phyloP scores from a whole-genome alignment of 2,113 vertebrate genomes.

The Cairina moschata region DNA sequence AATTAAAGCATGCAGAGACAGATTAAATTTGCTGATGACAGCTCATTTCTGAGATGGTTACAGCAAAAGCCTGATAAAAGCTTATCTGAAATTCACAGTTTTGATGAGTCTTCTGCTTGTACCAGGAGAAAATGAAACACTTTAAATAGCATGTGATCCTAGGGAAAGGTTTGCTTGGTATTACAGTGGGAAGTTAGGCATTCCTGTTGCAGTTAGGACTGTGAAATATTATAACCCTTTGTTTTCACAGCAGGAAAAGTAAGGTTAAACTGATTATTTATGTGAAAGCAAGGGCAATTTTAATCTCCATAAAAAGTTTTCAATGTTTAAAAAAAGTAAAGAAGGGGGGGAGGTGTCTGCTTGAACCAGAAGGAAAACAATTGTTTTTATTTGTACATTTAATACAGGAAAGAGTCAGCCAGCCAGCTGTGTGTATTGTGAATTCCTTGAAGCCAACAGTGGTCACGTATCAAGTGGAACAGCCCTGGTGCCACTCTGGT shows the following conservation, averaged over 20 bases:
- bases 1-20: slow-evolving; percentile 71
- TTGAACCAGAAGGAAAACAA: background rate
- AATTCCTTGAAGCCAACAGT: background rate
- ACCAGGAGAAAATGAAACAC: slow-evolving; percentile 77
- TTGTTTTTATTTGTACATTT: background rate
- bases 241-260: slow-evolving; percentile 40
- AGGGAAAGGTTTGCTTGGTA: slow-evolving; percentile 38
- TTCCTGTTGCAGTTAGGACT: slow-evolving; percentile 22
- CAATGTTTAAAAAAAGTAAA: background rate
- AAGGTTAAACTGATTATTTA: background rate
- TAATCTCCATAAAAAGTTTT: background rate
- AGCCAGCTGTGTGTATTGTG: background rate
- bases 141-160: slow-evolving; percentile 60
- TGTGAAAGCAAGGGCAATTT: slow-evolving; percentile 9
- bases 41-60: slow-evolving; percentile 77
- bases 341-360: fast-evolving
- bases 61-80: slow-evolving; percentile 72
- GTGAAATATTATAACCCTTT: slow-evolving; percentile 27
- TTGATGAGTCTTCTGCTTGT: slow-evolving; percentile 71
- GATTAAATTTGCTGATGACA: slow-evolving; percentile 78
- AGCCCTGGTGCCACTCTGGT: background rate
- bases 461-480: fast-evolving
- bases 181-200: background rate
- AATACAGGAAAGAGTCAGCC: background rate
- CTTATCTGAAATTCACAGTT: slow-evolving; percentile 75